Conservation (phyloP, 2,797 vertebrate species). For the Lerista edwardsae region DNA sequence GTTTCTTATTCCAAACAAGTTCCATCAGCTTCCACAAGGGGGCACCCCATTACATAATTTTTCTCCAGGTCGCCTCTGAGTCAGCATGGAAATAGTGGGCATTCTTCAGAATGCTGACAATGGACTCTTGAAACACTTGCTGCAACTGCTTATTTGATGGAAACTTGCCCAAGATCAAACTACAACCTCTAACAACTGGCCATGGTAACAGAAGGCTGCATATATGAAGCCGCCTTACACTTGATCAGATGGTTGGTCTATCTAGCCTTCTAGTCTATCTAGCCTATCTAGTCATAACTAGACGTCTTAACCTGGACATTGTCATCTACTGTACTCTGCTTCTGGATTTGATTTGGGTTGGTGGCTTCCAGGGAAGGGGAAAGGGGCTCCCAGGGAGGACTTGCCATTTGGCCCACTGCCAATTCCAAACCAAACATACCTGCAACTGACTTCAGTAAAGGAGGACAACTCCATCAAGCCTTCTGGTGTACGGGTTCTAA, state of each 20-base stretch:
- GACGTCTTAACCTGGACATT: not conserved
- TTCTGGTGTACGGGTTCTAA: too few relatives aligned
- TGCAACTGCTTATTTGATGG: not conserved
- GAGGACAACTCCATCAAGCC: too few relatives aligned
- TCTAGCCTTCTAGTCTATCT: not conserved
- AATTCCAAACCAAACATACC: too few relatives aligned
- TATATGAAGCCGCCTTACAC: not conserved
- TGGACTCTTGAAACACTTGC: not conserved
- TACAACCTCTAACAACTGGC: too few relatives aligned
- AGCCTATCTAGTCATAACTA: too few relatives aligned
- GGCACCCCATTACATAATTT: not conserved
- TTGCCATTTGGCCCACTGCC: too few relatives aligned
- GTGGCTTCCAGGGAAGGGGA: too few relatives aligned
- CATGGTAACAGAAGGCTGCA: not conserved
- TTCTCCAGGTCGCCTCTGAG: not conserved
- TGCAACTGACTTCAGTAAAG: too few relatives aligned
- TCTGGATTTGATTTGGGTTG: too few relatives aligned
- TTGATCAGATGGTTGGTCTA: not conserved
- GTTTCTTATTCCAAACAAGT: not conserved
- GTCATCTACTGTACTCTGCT: too few relatives aligned
- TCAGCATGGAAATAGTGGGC: not conserved
- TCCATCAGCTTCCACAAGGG: not conserved
- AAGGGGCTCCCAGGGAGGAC: too few relatives aligned
- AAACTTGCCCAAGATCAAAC: not conserved
- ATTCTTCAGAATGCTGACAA: not conserved